phyloP scores from a whole-genome alignment of 2,797 vertebrate genomes.

The Hipposideros larvatus region DNA sequence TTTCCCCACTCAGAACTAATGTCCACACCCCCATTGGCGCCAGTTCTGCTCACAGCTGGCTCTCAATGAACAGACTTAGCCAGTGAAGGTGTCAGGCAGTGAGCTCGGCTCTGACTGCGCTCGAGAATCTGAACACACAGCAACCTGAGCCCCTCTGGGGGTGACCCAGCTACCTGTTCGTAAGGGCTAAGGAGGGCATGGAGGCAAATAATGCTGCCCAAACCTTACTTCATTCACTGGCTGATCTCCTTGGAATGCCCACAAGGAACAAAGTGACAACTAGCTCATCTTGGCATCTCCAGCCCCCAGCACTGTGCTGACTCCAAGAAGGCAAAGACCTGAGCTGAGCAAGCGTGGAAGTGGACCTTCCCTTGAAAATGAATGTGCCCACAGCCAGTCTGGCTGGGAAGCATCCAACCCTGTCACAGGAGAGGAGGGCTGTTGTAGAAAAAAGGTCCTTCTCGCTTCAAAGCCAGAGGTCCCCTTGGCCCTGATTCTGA shows the following conservation, averaged over 20 bases:
- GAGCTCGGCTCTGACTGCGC: too few relatives aligned
- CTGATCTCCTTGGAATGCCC: neutral
- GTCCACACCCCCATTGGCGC: accelerated
- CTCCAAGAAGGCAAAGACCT: neutral
- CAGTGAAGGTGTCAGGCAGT: neutral
- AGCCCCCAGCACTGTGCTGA: neutral
- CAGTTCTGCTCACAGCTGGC: neutral
- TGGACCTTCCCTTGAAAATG: neutral
- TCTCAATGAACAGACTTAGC: neutral
- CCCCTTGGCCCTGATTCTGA: neutral
- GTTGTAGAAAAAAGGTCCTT: too few relatives aligned
- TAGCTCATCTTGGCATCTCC: neutral
- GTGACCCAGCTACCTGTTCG: neutral
- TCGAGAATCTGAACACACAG: neutral
- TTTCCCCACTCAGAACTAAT: too few relatives aligned
- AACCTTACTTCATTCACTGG: neutral
- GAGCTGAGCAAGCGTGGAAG: neutral
- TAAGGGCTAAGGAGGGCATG: neutral
- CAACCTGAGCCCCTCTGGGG: neutral
- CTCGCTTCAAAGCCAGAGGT: neutral
- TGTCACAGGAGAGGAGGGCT: neutral
- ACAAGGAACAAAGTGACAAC: neutral
- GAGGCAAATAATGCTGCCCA: neutral
- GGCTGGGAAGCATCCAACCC: neutral
- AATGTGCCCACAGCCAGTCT: neutral